phyloP scores from a whole-genome alignment of 2,888 invertebrate species.

The Phorcus lineatus region DNA sequence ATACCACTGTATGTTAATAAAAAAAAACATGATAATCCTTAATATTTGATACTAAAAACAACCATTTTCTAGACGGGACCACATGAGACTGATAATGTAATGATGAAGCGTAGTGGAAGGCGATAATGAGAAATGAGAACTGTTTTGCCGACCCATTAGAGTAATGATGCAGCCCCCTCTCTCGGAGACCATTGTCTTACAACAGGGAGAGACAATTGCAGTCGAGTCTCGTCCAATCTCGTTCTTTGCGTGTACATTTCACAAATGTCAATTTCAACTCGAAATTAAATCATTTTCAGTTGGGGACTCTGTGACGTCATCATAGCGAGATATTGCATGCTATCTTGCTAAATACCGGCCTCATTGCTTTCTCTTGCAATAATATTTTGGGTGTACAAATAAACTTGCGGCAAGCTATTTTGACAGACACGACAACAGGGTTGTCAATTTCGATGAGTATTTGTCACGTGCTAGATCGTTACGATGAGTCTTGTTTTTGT shows the following conservation, averaged over 20 bases:
- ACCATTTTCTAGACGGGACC: no score
- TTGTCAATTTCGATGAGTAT: conserved; percentile 25
- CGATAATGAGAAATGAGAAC: no score
- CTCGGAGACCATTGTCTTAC: no score
- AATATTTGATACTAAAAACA: no score
- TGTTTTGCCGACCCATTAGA: no score
- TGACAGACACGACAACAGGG: conserved; percentile 7
- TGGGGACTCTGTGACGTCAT: background rate
- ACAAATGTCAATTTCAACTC: background rate
- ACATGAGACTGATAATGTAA: no score
- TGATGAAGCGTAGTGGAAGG: no score
- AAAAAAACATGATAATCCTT: no score
- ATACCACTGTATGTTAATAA: no score
- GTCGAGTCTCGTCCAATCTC: background rate
- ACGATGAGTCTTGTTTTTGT: conserved; percentile 10
- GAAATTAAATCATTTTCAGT: background rate
- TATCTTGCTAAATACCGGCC: background rate
- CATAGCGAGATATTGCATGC: background rate
- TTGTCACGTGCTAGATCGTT: conserved; percentile 20
- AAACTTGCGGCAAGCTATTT: conserved; percentile 15
- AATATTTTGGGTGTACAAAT: conserved; percentile 24
- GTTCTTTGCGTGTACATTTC: background rate
- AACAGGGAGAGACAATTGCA: no score
- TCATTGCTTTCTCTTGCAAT: background rate
- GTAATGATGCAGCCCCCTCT: no score